Percentiles rank a stretch among this genome's conserved stretches.
Evolutionary conservation across 2,797 vertebrate species (phyloP).

Genomic region (Chanos chanos): DNA sequence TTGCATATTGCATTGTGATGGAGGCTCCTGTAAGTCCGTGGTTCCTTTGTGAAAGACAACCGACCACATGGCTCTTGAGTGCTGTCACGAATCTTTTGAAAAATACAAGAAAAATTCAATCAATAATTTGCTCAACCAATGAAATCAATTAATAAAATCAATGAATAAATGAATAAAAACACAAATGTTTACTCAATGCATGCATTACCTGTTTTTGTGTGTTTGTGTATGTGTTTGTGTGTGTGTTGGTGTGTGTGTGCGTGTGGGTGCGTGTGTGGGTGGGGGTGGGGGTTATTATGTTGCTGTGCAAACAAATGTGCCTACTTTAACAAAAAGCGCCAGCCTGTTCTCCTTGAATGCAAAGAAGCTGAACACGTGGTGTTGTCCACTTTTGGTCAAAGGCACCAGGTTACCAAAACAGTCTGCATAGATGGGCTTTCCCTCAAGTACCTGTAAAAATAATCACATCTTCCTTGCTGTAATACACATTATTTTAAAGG

Average conservation of each 20-base stretch:
- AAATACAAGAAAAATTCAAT: constrained; percentile 9
- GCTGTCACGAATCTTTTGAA: constrained; percentile 86
- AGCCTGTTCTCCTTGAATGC: constrained; percentile 98
- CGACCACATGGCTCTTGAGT: constrained; percentile 95
- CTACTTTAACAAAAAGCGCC: constrained; percentile 96
- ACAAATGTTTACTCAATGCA: no score
- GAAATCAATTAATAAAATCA: background rate
- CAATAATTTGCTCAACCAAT: background rate
- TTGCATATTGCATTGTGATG: constrained; percentile 97
- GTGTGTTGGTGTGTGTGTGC: no score
- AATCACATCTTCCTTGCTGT: no score
- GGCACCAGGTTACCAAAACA: constrained; percentile 98
- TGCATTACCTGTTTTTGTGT: no score
- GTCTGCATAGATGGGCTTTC: constrained; percentile 96
- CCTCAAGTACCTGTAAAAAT: constrained; percentile 85
- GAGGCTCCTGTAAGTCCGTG: constrained; percentile 89
- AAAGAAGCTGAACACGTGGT: constrained; percentile 97
- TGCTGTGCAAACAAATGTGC: no score
- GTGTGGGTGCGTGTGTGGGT: no score
- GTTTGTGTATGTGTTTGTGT: no score
- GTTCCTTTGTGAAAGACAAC: constrained; percentile 95
- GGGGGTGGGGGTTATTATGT: no score
- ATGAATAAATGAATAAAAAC: background rate
- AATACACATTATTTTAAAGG: no score
- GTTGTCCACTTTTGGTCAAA: constrained; percentile 94